phyloP scores from a whole-genome alignment of 1,140 invertebrate species.

The Hycleus cichorii region DNA sequence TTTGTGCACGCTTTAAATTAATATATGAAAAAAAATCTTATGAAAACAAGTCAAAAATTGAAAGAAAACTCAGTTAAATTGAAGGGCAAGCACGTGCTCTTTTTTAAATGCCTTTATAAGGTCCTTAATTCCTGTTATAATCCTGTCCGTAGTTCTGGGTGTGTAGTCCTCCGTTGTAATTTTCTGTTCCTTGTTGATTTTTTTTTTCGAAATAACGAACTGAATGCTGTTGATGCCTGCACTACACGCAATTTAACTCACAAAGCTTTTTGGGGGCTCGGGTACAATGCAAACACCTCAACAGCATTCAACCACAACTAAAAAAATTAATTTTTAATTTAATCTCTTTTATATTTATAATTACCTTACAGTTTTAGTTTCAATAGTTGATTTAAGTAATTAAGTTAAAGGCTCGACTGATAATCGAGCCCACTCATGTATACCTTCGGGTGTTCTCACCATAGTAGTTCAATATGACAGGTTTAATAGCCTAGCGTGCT shows the following conservation, averaged over 20 bases:
- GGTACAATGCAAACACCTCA: constrained; percentile 35
- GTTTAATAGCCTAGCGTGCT: constrained; percentile 1
- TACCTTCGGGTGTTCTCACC: constrained; percentile 1
- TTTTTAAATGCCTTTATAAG: not conserved
- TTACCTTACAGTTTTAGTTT: no score
- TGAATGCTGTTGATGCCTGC: constrained; percentile 41
- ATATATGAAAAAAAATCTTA: not conserved
- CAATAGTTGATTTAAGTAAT: no score
- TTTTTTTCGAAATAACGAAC: not conserved
- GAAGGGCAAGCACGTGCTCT: constrained; percentile 24
- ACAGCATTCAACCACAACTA: constrained; percentile 33
- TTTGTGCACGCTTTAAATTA: constrained; percentile 38
- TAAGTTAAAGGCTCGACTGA: no score
- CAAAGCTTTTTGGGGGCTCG: constrained; percentile 30
- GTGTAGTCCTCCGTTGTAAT: constrained; percentile 28
- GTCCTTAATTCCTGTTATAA: not conserved
- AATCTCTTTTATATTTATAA: no score
- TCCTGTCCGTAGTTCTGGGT: constrained; percentile 28
- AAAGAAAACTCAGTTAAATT: not conserved
- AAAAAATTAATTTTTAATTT: no score
- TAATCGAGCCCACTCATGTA: no score
- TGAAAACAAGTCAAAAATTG: constrained; percentile 4
- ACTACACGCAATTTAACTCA: constrained; percentile 47
- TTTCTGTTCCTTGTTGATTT: constrained; percentile 5
- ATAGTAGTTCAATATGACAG: constrained; percentile 9